phyloP scores from a whole-genome alignment of 2,113 vertebrate genomes.

The Forbesichthys agassizii region DNA sequence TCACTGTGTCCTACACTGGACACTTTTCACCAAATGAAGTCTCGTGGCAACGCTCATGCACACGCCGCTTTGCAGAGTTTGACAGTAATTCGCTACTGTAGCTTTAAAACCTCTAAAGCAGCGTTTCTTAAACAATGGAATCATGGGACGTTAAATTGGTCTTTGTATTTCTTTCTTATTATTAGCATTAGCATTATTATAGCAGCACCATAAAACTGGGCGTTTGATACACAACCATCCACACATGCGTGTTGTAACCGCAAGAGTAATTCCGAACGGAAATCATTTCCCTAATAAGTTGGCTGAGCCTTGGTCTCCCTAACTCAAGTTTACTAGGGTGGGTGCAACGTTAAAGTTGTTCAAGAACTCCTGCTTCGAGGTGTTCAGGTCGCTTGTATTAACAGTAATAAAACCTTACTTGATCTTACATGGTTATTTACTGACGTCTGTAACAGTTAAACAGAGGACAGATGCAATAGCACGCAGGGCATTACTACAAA shows the following conservation, averaged over 20 bases:
- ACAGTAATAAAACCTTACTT: slow-evolving; percentile 8
- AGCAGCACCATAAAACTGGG: too few species aligned
- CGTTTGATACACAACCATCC: too few species aligned
- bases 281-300: slow-evolving; percentile 1
- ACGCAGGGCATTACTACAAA: slow-evolving; percentile 68
- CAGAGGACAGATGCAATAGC: slow-evolving; percentile 43
- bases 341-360: neutral
- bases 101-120: slow-evolving; percentile 67
- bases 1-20: slow-evolving; percentile 22
- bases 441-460: slow-evolving; percentile 31
- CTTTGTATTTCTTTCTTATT: too few species aligned
- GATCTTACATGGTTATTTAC: neutral
- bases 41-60: slow-evolving; percentile 9
- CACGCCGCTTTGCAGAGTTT: slow-evolving; percentile 38
- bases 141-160: neutral
- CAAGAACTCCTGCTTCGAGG: neutral
- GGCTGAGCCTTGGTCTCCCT: slow-evolving; percentile 24
- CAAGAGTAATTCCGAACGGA: too few species aligned
- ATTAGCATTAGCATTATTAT: too few species aligned
- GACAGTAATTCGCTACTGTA: slow-evolving; percentile 36
- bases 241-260: too few species aligned
- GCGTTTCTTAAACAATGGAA: slow-evolving; percentile 40
- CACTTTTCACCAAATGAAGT: slow-evolving; percentile 59
- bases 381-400: slow-evolving; percentile 3
- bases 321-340: slow-evolving; percentile 18